Evolutionary conservation across 2,113 vertebrate species (phyloP).

Genomic region (Sminthopsis crassicaudata): DNA sequence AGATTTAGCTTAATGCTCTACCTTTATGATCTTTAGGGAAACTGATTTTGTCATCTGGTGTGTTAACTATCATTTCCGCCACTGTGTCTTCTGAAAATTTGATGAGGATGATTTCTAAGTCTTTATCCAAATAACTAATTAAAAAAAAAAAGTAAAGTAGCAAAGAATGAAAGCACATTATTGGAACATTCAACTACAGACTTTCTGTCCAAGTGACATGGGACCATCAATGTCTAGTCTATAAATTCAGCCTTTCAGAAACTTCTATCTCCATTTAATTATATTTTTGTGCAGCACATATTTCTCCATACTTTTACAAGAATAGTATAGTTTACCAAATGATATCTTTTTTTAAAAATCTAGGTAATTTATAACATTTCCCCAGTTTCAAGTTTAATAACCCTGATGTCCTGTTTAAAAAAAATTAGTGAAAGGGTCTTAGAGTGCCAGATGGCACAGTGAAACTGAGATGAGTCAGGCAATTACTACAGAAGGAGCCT

Average conservation of each 20-base stretch:
- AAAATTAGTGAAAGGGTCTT: not conserved
- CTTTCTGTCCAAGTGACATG: not conserved
- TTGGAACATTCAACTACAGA: not conserved
- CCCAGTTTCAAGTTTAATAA: not conserved
- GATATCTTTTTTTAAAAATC: not conserved
- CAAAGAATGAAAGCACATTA: not conserved
- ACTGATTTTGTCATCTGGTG: not conserved
- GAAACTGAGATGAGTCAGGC: not conserved
- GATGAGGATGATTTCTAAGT: not conserved
- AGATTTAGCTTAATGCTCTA: not conserved
- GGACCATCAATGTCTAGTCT: not conserved
- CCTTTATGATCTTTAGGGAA: not conserved
- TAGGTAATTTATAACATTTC: not conserved
- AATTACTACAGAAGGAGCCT: not conserved
- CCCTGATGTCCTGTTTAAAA: not conserved
- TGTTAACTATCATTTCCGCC: not conserved
- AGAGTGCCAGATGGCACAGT: not conserved
- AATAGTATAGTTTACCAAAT: not conserved
- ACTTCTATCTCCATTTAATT: not conserved
- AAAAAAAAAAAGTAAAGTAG: not conserved
- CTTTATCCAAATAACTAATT: not conserved
- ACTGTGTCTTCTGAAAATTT: not conserved
- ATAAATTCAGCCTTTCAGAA: not conserved
- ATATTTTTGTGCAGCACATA: not conserved
- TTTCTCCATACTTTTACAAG: not conserved